Base-by-base conservation (phyloP, 2,888 invertebrate species). In the Ectemnius continuus region DNA sequence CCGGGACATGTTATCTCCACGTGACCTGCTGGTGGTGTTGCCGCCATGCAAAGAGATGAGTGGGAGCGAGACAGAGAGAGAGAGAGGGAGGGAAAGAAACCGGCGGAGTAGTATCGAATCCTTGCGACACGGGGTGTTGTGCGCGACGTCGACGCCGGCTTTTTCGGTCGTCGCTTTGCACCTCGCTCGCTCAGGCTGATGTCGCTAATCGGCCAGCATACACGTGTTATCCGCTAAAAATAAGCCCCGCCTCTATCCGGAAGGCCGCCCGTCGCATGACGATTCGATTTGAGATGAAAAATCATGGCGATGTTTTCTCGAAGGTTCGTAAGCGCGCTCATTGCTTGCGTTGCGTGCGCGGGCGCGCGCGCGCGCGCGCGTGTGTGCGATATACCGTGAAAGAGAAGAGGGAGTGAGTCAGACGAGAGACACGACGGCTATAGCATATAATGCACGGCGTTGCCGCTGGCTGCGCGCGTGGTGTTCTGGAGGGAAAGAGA, bases 221-320 rank as follows among this genome's bases (percentile, higher is more conserved):
- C 36, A 36, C 5, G 66, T 66, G 71, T 78, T 75, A 82, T 82
- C 68, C 23, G 70, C 75, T 77, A 79, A 82, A 82, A 82, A 81
- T 82, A 80, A 75, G 48, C 46, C 57, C 47, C 61, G 57, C 52
- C 23, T 36, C 63, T 73, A 75, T 78, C 68, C 36, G 62, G 61
- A 48, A 26, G 65, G 61, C 60, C 47, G 67, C 65, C 52, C 16
- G 59, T 70, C 63, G 73, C n/a, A 13, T 52, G 73, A 70, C 68
- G 76, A 65, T 63, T 52, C 73, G 75, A 85, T 83, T 85, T 79
- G 76, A 83, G 81, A 81, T 79, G 81, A 80, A 83, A 86, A 85
- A 81, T 82, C 80, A 67, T 59, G 66, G 75, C 82, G 83, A 88
- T 87, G 87, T 88, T 89, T 89, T 88, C 88, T 86, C 85, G 82